Percentiles rank a stretch among this genome's conserved stretches.
Conservation (phyloP, 2,888 invertebrate species). For the Melolontha melolontha region DNA sequence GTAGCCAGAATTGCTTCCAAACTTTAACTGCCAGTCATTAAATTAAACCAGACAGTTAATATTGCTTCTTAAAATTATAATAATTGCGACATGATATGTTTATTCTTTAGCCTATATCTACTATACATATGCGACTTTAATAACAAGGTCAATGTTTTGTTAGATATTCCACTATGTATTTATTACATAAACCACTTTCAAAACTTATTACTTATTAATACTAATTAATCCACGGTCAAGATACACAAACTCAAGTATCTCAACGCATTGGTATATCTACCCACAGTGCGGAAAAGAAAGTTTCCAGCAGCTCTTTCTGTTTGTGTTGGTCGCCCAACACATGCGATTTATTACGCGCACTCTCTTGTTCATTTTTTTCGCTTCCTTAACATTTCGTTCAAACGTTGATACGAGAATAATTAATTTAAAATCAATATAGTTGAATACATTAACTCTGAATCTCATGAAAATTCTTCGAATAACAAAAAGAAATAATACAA, state of each 20-base stretch:
- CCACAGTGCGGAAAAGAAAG: conserved; percentile 16
- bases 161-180: no score
- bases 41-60: no score
- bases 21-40: no score
- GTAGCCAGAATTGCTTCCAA: no score
- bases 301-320: conserved; percentile 1
- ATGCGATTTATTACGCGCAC: conserved; percentile 14
- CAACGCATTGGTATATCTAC: neutral
- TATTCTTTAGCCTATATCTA: no score
- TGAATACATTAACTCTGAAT: conserved; percentile 59
- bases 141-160: no score
- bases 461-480: conserved; percentile 46
- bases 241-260: neutral
- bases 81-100: no score
- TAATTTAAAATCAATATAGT: conserved; percentile 19
- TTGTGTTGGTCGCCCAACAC: neutral
- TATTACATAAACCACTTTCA: conserved; percentile 21
- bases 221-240: conserved; percentile 11
- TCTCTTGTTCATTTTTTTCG: conserved; percentile 9
- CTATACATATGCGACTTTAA: no score
- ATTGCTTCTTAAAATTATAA: no score
- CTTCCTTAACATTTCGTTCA: neutral
- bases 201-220: conserved; percentile 8
- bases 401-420: conserved; percentile 6
- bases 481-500: no score